Percentiles rank a stretch among this genome's conserved stretches.
These are phyloP conservation scores for Oreonectes daqikongensis DNA, from an alignment of 2,797 vertebrate species.

Conservation along the genomic window DNA sequence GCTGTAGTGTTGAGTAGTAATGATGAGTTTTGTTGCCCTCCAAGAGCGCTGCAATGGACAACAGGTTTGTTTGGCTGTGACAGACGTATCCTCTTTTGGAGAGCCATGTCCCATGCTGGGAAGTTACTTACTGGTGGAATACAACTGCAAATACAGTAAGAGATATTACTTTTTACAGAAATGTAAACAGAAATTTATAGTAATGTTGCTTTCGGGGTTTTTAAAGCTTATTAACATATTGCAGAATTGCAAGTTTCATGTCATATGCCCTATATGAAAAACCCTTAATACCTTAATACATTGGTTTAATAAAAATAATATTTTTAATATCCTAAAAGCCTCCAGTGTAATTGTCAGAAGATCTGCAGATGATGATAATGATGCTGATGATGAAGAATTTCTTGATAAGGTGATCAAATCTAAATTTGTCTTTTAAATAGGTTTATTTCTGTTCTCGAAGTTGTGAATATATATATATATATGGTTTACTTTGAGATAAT, in stretches of 20 bases:
- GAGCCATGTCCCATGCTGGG: conserved; percentile 82
- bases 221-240: no score
- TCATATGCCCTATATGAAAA: no score
- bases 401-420: conserved; percentile 5
- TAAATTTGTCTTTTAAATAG: background rate
- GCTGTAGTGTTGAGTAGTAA: background rate
- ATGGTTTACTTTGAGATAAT: no score
- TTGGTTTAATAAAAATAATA: background rate
- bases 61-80: conserved; percentile 83
- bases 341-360: background rate
- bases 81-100: conserved; percentile 78
- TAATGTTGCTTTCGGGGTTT: background rate
- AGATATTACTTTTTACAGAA: background rate
- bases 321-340: background rate
- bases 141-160: conserved; percentile 88
- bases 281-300: no score
- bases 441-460: background rate
- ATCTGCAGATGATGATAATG: background rate
- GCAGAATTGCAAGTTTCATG: no score
- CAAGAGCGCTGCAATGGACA: conserved; percentile 86
- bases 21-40: background rate
- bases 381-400: background rate
- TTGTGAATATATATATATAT: no score
- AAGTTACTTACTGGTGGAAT: conserved; percentile 88
- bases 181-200: background rate